A percentile compares a stretch with the other conserved stretches of the same genome.
Evolutionary conservation across 2,888 invertebrate species (phyloP).

Genomic region (Choreutis nemorana): DNA sequence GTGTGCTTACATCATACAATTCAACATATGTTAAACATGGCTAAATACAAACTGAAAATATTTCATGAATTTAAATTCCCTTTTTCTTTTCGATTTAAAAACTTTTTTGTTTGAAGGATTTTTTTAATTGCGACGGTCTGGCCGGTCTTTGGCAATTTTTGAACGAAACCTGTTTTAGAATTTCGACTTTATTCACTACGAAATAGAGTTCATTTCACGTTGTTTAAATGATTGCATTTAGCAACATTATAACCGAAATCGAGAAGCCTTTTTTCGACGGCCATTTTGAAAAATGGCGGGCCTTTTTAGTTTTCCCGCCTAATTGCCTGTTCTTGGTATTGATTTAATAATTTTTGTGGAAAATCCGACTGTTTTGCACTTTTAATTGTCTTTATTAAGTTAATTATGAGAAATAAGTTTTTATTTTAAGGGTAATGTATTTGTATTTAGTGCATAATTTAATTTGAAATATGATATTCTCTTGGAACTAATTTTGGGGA

Average conservation of each 20-base stretch:
- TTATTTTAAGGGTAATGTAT: no score
- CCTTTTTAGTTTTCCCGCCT: conserved; percentile 16
- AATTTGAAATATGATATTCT: no score
- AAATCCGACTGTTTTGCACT: no score
- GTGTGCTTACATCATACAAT: conserved; percentile 24
- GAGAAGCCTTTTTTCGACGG: conserved; percentile 15
- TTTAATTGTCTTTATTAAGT: no score
- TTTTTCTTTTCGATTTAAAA: conserved; percentile 10
- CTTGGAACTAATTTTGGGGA: no score
- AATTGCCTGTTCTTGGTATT: conserved; percentile 20
- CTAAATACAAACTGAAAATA: conserved; percentile 28
- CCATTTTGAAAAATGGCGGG: conserved; percentile 25
- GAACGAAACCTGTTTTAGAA: conserved; percentile 9
- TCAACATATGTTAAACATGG: conserved; percentile 28
- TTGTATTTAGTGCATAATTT: no score
- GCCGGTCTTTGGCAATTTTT: conserved; percentile 17
- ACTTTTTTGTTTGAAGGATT: conserved; percentile 15
- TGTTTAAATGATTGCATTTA: not conserved
- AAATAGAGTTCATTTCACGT: conserved; percentile 4
- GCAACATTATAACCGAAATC: conserved; percentile 13
- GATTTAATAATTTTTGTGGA: conserved; percentile 9
- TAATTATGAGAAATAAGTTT: no score
- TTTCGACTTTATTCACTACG: not conserved
- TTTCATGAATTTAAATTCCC: conserved; percentile 10
- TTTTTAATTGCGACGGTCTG: conserved; percentile 26